Base-by-base conservation (phyloP, 2,113 vertebrate genomes). In the Cercopithecus mona region DNA sequence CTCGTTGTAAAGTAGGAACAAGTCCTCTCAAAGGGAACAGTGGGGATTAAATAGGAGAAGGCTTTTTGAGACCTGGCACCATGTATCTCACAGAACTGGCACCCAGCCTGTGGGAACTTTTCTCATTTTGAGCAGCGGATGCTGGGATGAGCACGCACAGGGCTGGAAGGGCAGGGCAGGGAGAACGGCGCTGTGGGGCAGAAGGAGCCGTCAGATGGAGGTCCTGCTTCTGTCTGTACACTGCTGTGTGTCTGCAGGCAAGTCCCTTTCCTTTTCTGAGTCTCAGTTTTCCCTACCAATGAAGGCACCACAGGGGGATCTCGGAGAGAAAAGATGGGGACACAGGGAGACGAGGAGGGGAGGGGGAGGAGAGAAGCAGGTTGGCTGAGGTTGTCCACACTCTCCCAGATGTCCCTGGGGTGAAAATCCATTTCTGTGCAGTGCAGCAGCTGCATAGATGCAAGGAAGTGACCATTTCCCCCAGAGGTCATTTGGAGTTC, bases 91-190 rank as follows among this genome's bases (percentile, higher is more conserved):
- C 18, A 11, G 35, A 3, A 7, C 18, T 27, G 48, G 20, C 20
- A 3, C 40, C 57, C 5, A 32, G 7, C 48, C 35, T 22, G 38
- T 25, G 25, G 5, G 64, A 27, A 32, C 17, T n/a, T 50, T 40
- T 43, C 66, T 55, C 32, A 0, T 35, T 45, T 3, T 1, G 3
- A 35, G 27, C 22, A 5, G 3, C 5, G 32, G 45, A 23, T 40
- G 59, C 35, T 48, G 18, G 20, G 35, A 35, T 17, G 43, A 16
- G 12, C 7, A 1, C 3, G 55, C 14, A 16, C 3, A 1, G 66
- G 4, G 75, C 35, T 55, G 13, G 40, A 18, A 14, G 18, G 55
- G 83, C 66, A 7, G 66, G 66, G 18, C 5, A 5, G 10, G n/a
- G 68, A n/a, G 13, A 45, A 7, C 38, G n/a, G 76, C 2, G 16